Evolutionary conservation across 2,797 vertebrate genomes (phyloP).

Genomic region (Myotis findleyi): DNA sequence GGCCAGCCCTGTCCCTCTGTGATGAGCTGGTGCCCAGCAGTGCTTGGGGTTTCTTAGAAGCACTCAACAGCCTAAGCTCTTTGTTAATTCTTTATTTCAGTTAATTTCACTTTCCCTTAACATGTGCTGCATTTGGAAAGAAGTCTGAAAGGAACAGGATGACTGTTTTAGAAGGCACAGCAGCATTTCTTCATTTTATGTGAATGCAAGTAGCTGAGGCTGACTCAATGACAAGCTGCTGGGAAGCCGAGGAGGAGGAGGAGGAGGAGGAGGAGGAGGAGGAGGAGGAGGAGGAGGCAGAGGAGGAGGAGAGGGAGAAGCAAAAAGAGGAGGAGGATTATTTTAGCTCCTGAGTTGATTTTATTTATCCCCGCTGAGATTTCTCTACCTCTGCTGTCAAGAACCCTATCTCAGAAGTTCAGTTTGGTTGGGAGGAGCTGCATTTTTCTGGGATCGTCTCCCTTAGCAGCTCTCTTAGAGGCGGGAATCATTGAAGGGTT

Average conservation of each 20-base stretch:
- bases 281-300: too few relatives aligned
- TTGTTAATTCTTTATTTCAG: constrained; percentile 9
- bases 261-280: too few relatives aligned
- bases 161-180: not conserved
- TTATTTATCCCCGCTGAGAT: not conserved
- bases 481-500: not conserved
- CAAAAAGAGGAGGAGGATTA: too few relatives aligned
- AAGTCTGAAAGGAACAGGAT: not conserved
- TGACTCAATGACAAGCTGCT: not conserved
- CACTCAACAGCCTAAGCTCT: not conserved
- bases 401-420: not conserved
- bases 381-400: not conserved
- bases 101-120: not conserved
- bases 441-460: not conserved
- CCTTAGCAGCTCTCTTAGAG: not conserved
- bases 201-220: not conserved
- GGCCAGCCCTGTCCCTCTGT: not conserved
- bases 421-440: not conserved
- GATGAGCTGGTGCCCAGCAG: not conserved
- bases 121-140: not conserved
- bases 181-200: not conserved
- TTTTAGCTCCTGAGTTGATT: not conserved
- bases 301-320: not conserved
- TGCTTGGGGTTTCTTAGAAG: not conserved
- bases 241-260: not conserved